Evolutionary conservation across 1,140 invertebrate genomes (phyloP), one percentile per base, ranked within the genome.

Genomic region (Rhyzopertha dominica): DNA sequence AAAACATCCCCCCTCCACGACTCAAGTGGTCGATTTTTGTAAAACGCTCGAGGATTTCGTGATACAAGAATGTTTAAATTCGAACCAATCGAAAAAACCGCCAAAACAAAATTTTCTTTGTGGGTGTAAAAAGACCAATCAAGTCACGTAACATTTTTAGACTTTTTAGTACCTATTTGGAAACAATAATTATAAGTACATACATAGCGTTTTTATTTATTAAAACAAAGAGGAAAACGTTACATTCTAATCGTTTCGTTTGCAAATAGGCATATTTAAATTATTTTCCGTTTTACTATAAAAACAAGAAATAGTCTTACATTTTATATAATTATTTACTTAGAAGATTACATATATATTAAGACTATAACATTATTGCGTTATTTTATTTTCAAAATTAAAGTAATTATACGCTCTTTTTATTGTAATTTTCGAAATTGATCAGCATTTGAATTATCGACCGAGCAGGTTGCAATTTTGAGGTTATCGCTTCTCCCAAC

Each of bases 401-500:
- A 14, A 29, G 24, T 13, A 40, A n/a, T 16, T 10, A 40, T 1
- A 7, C 13, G 18, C 25, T 25, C 22, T 35, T 35, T 16, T 16
- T 37, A 5, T 28, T 24, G 9, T 9, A 10, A 17, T 12, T 10
- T 18, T 16, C 4, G 7, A 30, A 22, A 29, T n/a, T 17, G 13
- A 38, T 13, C n/a, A 7, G 8, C 12, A 18, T 20, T 22, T 46
- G 20, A 30, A 31, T 49, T 43, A 49, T 43, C 34, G 47, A 49
- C 41, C 22, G 47, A 49, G 38, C n/a, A n/a, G 42, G 17, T 20
- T 12, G 14, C 19, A 28, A 43, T 43, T 49, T 19, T 49, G 47
- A 49, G 47, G 47, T 49, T 49, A 49, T 36, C 30, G 26, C 23
- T 30, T 14, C 35, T 26, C 30, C 36, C 18, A 19, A 26, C 29